Percentiles rank a stretch among this genome's conserved stretches.
Conservation (phyloP, 2,888 invertebrate species). For the Pyrgus malvae region DNA sequence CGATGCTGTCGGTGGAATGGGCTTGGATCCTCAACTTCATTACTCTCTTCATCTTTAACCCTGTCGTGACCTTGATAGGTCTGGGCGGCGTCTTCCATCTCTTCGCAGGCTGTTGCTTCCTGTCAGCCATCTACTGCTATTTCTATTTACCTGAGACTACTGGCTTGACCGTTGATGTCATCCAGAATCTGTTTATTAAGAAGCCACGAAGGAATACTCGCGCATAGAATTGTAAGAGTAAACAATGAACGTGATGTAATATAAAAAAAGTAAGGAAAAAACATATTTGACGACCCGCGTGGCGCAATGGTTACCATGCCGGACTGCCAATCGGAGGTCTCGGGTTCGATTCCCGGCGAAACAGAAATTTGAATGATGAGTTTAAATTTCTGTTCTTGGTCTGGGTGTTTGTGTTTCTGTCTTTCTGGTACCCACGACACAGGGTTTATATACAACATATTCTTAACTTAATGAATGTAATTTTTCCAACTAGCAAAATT, state of each 20-base stretch:
- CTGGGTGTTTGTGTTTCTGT: no score
- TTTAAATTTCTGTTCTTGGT: no score
- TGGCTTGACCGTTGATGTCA: conserved; percentile 51
- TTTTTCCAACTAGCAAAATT: no score
- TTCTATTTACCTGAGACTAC: conserved; percentile 55
- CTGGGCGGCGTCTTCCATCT: conserved; percentile 54
- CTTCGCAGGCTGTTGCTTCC: conserved; percentile 46
- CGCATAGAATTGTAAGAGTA: neutral
- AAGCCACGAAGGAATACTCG: conserved; percentile 23
- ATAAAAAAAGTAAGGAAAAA: no score
- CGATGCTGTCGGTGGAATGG: conserved; percentile 55
- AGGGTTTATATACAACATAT: no score
- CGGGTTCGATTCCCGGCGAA: no score
- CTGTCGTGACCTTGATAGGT: conserved; percentile 44
- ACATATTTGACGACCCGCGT: no score
- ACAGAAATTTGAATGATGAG: no score
- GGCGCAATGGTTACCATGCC: no score
- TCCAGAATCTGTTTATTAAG: conserved; percentile 45
- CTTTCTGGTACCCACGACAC: no score
- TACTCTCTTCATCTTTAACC: conserved; percentile 51
- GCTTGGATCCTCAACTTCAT: conserved; percentile 52
- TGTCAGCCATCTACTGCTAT: conserved; percentile 41
- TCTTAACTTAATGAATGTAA: no score
- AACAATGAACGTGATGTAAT: neutral
- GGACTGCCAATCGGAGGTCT: no score